phyloP scores from a whole-genome alignment of 2,888 invertebrate species.

The Lepetodrilus schrolli region DNA sequence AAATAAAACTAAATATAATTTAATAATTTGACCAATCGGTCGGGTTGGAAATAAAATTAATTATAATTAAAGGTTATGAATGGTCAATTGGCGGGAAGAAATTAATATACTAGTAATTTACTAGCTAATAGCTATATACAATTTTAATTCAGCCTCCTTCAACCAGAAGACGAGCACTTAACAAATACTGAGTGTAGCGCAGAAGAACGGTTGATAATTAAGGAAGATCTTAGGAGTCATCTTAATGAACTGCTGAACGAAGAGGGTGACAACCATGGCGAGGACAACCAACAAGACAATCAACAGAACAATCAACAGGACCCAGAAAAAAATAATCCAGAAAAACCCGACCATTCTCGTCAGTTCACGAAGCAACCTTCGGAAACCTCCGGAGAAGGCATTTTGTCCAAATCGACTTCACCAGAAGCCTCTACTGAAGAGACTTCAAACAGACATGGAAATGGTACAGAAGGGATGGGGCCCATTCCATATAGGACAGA shows the following conservation, averaged over 20 bases:
- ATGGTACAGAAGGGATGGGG: no score
- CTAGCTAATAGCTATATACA: no score
- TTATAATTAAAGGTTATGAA: no score
- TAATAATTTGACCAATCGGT: no score
- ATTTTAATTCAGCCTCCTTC: not conserved
- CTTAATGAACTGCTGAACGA: slow-evolving; percentile 2
- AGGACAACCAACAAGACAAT: no score
- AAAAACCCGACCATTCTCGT: not conserved
- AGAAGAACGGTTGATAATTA: not conserved
- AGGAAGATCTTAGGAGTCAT: not conserved
- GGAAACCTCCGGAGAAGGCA: not conserved
- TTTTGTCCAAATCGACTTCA: not conserved
- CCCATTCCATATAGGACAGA: no score
- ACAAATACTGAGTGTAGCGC: not conserved
- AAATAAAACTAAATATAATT: no score
- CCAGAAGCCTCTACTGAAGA: not conserved
- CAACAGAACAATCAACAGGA: not conserved
- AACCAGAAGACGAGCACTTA: not conserved
- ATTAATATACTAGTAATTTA: no score
- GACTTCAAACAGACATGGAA: no score
- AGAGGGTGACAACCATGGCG: not conserved
- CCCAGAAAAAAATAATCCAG: not conserved
- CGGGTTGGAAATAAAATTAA: no score
- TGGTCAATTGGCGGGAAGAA: no score
- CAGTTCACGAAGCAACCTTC: no score